Evolutionary conservation across 1,140 invertebrate species (phyloP).

Genomic region (Trichonephila clavipes): DNA sequence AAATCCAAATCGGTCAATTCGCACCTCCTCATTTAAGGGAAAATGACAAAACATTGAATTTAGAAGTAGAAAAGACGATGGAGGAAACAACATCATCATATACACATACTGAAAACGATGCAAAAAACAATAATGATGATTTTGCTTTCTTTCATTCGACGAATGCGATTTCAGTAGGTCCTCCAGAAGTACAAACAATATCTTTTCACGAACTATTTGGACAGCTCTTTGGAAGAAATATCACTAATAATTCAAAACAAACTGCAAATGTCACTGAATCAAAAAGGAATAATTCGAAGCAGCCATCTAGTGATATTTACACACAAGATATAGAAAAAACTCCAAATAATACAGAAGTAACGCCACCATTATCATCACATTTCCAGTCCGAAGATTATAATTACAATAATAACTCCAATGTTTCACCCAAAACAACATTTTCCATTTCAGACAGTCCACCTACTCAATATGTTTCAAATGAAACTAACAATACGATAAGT

Average conservation of each 20-base stretch:
- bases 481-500: background rate
- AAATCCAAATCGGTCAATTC: background rate
- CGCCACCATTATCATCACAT: too few relatives aligned
- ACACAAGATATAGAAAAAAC: background rate
- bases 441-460: too few relatives aligned
- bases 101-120: background rate
- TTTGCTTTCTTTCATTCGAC: background rate
- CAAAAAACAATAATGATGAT: background rate
- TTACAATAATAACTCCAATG: too few relatives aligned
- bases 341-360: too few relatives aligned
- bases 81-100: background rate
- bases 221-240: conserved; percentile 21
- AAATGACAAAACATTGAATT: conserved; percentile 68
- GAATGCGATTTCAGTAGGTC: conserved; percentile 4
- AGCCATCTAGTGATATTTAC: conserved; percentile 28
- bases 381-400: too few relatives aligned
- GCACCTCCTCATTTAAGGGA: background rate
- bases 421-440: too few relatives aligned
- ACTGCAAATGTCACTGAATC: background rate
- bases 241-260: background rate
- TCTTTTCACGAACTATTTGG: conserved; percentile 37
- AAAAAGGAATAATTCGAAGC: conserved; percentile 71
- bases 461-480: conserved; percentile 10
- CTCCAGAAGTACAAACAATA: conserved; percentile 50
- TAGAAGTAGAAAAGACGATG: background rate